Evolutionary conservation across 2,888 invertebrate genomes (phyloP).

Genomic region (Drepanosiphum platanoidis): DNA sequence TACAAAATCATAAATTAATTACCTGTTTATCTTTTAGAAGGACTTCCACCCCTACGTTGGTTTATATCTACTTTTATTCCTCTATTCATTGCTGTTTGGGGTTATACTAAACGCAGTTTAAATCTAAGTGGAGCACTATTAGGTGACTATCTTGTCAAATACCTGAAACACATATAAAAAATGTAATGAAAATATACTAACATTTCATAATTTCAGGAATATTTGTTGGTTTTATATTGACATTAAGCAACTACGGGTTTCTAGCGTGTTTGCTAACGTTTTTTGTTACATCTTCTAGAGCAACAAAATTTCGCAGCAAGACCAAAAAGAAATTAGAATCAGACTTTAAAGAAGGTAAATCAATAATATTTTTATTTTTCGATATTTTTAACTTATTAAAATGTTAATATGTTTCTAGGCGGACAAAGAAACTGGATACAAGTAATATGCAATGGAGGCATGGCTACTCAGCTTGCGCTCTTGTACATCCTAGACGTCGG

Average conservation of each 20-base stretch:
- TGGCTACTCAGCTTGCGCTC: conserved; percentile 81
- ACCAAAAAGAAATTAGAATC: conserved; percentile 77
- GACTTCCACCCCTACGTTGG: conserved; percentile 75
- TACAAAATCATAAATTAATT: background rate
- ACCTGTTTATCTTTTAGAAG: conserved; percentile 69
- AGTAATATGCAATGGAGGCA: conserved; percentile 89
- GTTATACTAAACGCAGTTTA: conserved; percentile 76
- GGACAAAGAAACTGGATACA: conserved; percentile 91
- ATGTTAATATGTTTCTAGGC: conserved; percentile 70
- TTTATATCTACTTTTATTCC: conserved; percentile 75
- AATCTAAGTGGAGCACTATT: conserved; percentile 77
- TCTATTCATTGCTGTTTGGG: conserved; percentile 75
- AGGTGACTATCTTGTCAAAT: conserved; percentile 67
- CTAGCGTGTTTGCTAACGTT: conserved; percentile 78
- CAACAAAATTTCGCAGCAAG: conserved; percentile 79
- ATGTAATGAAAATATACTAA: background rate
- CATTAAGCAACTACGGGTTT: conserved; percentile 82
- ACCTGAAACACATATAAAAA: background rate
- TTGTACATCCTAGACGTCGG: conserved; percentile 84
- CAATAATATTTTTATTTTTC: background rate
- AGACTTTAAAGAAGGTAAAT: conserved; percentile 81
- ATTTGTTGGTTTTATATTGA: conserved; percentile 79
- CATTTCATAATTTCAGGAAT: conserved; percentile 70
- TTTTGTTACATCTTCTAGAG: conserved; percentile 82
- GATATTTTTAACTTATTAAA: background rate